Conservation (phyloP, 2,888 invertebrate genomes). For the Nasonovia ribisnigri region DNA sequence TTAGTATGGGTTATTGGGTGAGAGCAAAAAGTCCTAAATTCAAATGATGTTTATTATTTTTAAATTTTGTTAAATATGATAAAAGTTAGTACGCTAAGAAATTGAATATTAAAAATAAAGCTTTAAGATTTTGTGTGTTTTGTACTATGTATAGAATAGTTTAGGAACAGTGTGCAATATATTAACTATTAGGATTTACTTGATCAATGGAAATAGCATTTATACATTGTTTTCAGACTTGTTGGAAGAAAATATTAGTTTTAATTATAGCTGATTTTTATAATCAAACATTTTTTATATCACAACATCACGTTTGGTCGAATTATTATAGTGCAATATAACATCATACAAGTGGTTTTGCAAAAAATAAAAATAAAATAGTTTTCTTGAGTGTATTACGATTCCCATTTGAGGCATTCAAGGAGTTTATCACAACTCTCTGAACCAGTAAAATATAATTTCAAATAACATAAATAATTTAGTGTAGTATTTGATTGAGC, state of each 20-base stretch:
- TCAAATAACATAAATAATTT: slow-evolving; percentile 14
- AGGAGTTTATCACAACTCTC: not conserved
- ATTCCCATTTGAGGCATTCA: not conserved
- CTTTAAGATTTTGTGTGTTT: not conserved
- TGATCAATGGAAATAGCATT: not conserved
- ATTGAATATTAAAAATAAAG: not conserved
- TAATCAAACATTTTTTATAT: not conserved
- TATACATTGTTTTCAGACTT: slow-evolving; percentile 16
- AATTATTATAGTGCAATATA: not conserved
- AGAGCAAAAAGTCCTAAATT: not conserved
- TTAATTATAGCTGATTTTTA: not conserved
- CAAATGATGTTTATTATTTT: not conserved
- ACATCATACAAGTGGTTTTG: not conserved
- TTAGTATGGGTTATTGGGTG: not conserved
- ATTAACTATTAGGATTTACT: slow-evolving; percentile 18
- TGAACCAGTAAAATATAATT: not conserved
- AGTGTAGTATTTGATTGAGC: slow-evolving; percentile 44
- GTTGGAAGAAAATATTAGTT: not conserved
- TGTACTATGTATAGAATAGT: slow-evolving; percentile 18
- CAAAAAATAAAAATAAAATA: not conserved
- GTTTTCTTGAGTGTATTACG: not conserved
- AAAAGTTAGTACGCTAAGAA: not conserved
- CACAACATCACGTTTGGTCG: not conserved
- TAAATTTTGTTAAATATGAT: not conserved
- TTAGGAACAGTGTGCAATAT: slow-evolving; percentile 21